Base-by-base conservation (phyloP, 2,797 vertebrate species). In the Astyanax mexicanus region DNA sequence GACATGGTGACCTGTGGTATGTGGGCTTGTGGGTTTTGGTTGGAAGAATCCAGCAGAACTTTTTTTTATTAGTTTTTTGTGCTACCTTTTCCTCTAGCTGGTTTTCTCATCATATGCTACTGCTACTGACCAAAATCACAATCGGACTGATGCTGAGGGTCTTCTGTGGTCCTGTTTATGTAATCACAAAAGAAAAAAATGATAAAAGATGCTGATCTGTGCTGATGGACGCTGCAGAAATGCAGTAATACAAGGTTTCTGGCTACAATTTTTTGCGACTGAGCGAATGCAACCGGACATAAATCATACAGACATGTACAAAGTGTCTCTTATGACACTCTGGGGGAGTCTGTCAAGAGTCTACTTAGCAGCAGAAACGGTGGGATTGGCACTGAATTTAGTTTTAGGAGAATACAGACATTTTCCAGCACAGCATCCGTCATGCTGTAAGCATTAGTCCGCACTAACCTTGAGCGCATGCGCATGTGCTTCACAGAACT, bases 71-170 rank as follows among this genome's bases (percentile, higher is more conserved):
- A n/a, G 58, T 61, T 77, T 72, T 77, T 29, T 40, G 71, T n/a
- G 3, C 40, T 77, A 61, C 54, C 15, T 74, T 73, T 49, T 12
- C 29, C 45, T 67, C 45, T 67, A 35, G 40, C 68, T 75, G 71
- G 75, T 83, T 78, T 67, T 52, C 58, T 70, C 61, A 74, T 82
- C 68, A 82, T 62, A 21, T 23, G 55, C 54, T n/a, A 27, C 35
- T 23, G 21, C 17, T 60, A 57, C 42, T 49, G 52, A 72, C 51
- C 45, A 45, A 44, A 58, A 68, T 51, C 52, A 29, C 17, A 15
- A 38, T 25, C 21, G 29, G 61, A 32, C 69, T 67, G 54, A 35
- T 62, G 44, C 49, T 37, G 54, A 25, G 27, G 44, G 68, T 47
- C 38, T 74, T 64, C 45, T 52, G 21, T 23, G 49, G 13, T 68